Percentiles rank a stretch among this genome's conserved stretches.
These are phyloP conservation scores for Zaprionus vittiger DNA, from an alignment of 1,140 invertebrate species.

Conservation along the genomic window DNA sequence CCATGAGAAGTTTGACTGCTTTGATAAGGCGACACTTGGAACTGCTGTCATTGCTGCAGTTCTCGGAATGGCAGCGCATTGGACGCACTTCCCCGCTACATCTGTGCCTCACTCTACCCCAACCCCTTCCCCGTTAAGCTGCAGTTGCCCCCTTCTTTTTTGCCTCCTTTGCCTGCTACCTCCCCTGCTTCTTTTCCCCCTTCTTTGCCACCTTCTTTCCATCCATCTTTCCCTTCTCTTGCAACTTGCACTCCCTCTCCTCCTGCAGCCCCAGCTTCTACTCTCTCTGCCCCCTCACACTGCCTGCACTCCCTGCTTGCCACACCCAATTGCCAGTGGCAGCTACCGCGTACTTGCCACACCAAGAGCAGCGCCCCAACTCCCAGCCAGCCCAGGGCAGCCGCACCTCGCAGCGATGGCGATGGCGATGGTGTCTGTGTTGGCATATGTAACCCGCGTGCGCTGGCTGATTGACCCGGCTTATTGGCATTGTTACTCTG, in stretches of 20 bases:
- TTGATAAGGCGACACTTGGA: too few relatives aligned
- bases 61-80: too few relatives aligned
- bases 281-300: too few relatives aligned
- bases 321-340: slow-evolving; percentile 17
- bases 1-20: too few relatives aligned
- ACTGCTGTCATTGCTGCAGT: too few relatives aligned
- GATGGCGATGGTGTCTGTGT: neutral
- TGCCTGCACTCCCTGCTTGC: neutral
- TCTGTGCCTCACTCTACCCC: too few relatives aligned
- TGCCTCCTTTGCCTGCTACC: neutral
- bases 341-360: slow-evolving; percentile 11
- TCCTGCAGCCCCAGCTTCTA: neutral
- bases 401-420: slow-evolving; percentile 12
- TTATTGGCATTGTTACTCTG: slow-evolving; percentile 37
- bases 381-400: neutral
- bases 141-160: neutral
- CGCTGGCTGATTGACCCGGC: slow-evolving; percentile 58
- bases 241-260: neutral
- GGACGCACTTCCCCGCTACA: too few relatives aligned
- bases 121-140: too few relatives aligned
- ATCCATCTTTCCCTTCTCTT: neutral
- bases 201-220: neutral
- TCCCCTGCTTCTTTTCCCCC: neutral
- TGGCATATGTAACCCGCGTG: slow-evolving; percentile 33
- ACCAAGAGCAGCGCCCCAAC: slow-evolving; percentile 4